Evolutionary conservation across 2,113 vertebrate genomes (phyloP).

Genomic region (Vanacampus margaritifer): DNA sequence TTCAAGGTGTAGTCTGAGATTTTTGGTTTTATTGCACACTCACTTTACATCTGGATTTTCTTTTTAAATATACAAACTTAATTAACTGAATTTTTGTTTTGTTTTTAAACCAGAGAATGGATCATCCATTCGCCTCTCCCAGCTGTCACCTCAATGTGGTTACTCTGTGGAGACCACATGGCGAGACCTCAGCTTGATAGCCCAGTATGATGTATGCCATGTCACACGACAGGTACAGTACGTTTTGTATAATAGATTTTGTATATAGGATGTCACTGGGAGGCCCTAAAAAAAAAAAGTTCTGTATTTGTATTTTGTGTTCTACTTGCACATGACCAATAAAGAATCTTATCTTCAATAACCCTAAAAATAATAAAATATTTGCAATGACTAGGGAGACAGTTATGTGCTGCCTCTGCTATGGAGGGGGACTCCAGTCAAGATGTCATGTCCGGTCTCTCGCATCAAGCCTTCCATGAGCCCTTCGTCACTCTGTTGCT

Average conservation of each 20-base stretch:
- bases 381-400: slow-evolving; percentile 31
- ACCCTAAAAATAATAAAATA: background rate
- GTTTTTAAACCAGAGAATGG: slow-evolving; percentile 35
- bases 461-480: background rate
- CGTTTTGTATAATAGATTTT: too few relatives aligned
- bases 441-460: slow-evolving; percentile 50
- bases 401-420: slow-evolving; percentile 51
- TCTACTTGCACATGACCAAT: background rate
- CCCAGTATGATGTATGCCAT: slow-evolving; percentile 50
- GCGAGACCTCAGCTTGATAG: slow-evolving; percentile 46
- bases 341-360: background rate
- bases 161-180: slow-evolving; percentile 45
- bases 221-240: slow-evolving; percentile 45
- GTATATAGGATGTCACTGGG: background rate
- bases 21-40: too few relatives aligned
- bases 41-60: too few relatives aligned
- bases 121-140: slow-evolving; percentile 44
- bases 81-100: too few relatives aligned
- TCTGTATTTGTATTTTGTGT: background rate
- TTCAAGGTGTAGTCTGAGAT: background rate
- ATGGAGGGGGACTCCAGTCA: slow-evolving; percentile 48
- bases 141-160: slow-evolving; percentile 50
- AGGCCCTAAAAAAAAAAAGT: background rate
- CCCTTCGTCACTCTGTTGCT: slow-evolving; percentile 52
- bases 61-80: too few relatives aligned